A percentile compares a stretch with the other conserved stretches of the same genome.
Conservation (phyloP, 2,888 invertebrate species). For the Gibbula magus region DNA sequence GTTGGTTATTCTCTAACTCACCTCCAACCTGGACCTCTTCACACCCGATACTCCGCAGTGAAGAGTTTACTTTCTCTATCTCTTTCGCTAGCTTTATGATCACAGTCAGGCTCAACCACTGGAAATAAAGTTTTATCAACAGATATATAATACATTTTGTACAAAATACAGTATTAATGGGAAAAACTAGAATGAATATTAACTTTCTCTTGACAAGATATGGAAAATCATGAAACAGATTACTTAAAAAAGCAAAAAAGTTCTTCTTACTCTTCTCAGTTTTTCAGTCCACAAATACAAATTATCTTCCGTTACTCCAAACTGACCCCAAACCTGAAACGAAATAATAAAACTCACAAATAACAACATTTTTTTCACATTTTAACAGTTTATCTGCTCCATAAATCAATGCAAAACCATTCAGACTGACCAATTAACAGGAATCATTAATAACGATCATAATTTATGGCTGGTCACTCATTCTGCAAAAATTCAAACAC, state of each 20-base stretch:
- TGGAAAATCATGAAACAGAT: no score
- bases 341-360: slow-evolving; percentile 1
- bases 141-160: no score
- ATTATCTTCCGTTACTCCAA: slow-evolving; percentile 65
- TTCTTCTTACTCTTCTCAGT: slow-evolving; percentile 66
- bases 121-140: slow-evolving; percentile 49
- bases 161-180: no score
- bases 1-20: no score
- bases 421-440: no score
- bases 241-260: not conserved
- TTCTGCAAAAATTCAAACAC: no score
- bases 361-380: not conserved
- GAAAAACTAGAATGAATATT: no score
- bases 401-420: no score
- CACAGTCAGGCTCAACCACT: slow-evolving; percentile 92
- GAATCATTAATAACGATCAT: no score
- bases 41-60: slow-evolving; percentile 82
- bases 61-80: slow-evolving; percentile 83
- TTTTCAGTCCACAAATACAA: slow-evolving; percentile 71
- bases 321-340: slow-evolving; percentile 67
- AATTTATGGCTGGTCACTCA: no score
- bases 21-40: slow-evolving; percentile 77
- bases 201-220: no score
- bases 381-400: no score
- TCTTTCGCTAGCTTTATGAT: slow-evolving; percentile 85